These are phyloP conservation scores for Pristionchus japonicus DNA, from an alignment of 2,888 invertebrate genomes.

Conservation along the genomic window DNA sequence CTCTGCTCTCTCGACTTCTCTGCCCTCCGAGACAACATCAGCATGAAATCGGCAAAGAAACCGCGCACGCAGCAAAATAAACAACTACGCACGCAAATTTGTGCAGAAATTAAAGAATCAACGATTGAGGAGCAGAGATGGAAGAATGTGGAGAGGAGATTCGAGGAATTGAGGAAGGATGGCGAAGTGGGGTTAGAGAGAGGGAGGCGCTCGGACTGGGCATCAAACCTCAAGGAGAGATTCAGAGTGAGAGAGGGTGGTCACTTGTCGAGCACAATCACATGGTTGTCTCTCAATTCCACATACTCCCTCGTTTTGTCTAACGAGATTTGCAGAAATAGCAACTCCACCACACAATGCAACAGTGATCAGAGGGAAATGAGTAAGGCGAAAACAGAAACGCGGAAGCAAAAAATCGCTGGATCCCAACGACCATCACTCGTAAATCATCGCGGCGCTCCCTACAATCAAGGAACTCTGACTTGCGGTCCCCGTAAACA, in stretches of 20 bases:
- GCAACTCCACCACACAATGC: no score
- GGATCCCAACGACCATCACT: background rate
- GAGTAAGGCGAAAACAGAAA: background rate
- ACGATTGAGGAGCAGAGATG: background rate
- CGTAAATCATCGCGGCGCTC: background rate
- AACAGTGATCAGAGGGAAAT: background rate
- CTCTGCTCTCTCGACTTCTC: background rate
- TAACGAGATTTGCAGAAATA: no score
- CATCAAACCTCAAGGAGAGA: constrained; percentile 35
- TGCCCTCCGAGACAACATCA: background rate
- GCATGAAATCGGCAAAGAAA: background rate
- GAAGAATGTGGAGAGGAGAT: background rate
- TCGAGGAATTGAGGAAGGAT: background rate
- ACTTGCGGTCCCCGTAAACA: no score
- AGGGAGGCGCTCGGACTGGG: background rate
- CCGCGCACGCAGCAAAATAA: background rate
- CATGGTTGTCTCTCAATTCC: no score
- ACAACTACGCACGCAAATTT: background rate
- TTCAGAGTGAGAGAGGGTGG: background rate
- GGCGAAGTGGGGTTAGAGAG: background rate
- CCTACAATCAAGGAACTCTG: background rate
- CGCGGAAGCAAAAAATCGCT: background rate
- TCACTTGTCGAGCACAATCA: background rate
- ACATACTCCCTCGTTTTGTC: no score
- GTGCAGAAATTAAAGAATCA: background rate